phyloP scores from a whole-genome alignment of 2,888 invertebrate genomes.

The Acrobasis suavella region DNA sequence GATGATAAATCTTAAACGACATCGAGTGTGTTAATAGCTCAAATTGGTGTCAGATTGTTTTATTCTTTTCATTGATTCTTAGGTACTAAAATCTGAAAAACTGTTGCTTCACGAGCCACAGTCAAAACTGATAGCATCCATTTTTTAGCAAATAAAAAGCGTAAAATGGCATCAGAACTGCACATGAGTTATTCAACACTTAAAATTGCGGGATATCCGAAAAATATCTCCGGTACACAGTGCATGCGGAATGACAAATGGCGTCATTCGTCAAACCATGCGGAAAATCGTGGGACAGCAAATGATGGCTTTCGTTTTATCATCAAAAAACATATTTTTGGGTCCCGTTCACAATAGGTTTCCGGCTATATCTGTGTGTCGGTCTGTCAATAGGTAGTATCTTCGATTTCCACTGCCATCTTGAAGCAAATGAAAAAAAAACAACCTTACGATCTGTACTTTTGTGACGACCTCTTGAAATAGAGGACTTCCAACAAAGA shows the following conservation, averaged over 20 bases:
- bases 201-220: conserved; percentile 9
- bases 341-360: too few relatives aligned
- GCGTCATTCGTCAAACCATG: conserved; percentile 17
- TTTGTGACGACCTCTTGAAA: too few relatives aligned
- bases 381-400: too few relatives aligned
- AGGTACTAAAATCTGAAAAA: not conserved
- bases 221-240: conserved; percentile 9
- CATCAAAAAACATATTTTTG: not conserved
- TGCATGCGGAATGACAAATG: conserved; percentile 20
- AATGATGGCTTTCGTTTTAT: conserved; percentile 1
- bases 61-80: too few relatives aligned
- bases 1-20: too few relatives aligned
- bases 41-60: too few relatives aligned
- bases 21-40: too few relatives aligned
- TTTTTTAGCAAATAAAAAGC: not conserved
- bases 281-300: conserved; percentile 1
- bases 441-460: too few relatives aligned
- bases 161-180: not conserved
- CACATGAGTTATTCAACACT: not conserved
- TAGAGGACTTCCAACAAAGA: too few relatives aligned
- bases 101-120: not conserved
- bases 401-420: too few relatives aligned
- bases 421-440: too few relatives aligned
- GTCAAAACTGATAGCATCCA: not conserved
- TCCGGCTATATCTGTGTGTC: too few relatives aligned